Conservation (phyloP, 2,797 vertebrate genomes). For the Choloepus didactylus region DNA sequence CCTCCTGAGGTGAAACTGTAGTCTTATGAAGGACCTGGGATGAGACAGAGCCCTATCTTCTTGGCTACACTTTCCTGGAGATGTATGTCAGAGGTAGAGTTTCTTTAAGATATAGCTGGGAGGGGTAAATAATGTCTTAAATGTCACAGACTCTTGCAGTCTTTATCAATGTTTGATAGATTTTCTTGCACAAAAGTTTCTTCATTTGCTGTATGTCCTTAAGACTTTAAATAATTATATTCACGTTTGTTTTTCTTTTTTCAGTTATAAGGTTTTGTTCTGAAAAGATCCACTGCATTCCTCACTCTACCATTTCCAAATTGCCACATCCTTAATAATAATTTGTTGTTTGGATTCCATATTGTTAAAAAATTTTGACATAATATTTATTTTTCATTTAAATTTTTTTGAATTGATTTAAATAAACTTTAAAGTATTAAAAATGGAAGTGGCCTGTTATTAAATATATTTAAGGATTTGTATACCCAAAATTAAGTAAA, state of each 20-base stretch:
- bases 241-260: background rate
- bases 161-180: background rate
- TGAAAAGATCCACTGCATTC: background rate
- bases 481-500: background rate
- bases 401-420: background rate
- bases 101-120: background rate
- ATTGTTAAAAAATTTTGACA: background rate
- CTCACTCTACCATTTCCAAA: background rate
- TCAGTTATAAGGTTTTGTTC: background rate
- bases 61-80: background rate
- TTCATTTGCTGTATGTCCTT: background rate
- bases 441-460: background rate
- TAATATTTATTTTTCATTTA: background rate
- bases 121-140: background rate
- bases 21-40: background rate
- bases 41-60: background rate
- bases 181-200: background rate
- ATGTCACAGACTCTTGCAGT: background rate
- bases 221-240: background rate
- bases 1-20: background rate
- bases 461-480: slow-evolving; percentile 3
- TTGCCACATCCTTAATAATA: background rate
- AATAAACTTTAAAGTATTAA: background rate
- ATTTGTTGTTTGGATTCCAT: background rate
- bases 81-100: background rate